phyloP scores from a whole-genome alignment of 2,797 vertebrate genomes.

The Threskiornis aethiopicus region DNA sequence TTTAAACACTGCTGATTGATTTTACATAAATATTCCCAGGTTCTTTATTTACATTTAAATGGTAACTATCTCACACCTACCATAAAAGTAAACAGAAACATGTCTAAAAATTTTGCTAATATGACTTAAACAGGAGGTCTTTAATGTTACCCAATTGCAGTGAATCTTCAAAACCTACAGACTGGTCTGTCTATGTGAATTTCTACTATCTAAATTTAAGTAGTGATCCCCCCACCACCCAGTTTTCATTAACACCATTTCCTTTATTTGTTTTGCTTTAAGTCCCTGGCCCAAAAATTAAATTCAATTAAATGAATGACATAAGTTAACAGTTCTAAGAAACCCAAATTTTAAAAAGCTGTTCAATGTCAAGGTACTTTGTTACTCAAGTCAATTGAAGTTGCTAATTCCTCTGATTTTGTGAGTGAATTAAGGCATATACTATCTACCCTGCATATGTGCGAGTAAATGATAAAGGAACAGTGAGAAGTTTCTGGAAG shows the following conservation, averaged over 20 bases:
- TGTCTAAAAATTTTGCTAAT: background rate
- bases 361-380: background rate
- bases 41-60: background rate
- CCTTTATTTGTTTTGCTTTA: background rate
- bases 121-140: background rate
- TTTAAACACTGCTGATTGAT: background rate
- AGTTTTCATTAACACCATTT: background rate
- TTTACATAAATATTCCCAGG: background rate
- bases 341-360: background rate
- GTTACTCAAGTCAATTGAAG: background rate
- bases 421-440: background rate
- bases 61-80: background rate
- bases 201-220: background rate
- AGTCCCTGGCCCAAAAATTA: background rate
- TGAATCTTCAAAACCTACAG: background rate
- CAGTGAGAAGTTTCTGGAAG: background rate
- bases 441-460: background rate
- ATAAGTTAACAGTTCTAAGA: background rate
- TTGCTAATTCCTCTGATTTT: background rate
- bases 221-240: accelerated
- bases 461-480: background rate
- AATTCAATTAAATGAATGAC: background rate
- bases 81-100: background rate
- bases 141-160: background rate
- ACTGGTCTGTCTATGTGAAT: background rate